Base-by-base conservation (phyloP, 2,888 invertebrate genomes). In the Cryptosula pallasiana region DNA sequence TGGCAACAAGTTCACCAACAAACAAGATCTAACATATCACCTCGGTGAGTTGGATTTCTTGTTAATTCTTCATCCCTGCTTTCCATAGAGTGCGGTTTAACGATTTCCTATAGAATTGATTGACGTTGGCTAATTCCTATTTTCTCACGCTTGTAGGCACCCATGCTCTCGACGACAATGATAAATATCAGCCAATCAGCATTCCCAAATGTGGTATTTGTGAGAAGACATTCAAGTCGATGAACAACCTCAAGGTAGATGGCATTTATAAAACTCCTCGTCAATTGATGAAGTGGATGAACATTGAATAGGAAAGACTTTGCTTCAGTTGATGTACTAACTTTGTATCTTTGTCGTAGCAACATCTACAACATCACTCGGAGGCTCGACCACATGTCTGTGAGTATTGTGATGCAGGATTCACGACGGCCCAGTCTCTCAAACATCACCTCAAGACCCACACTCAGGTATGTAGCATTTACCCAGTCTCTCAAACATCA, bases 321-420 rank as follows among this genome's bases (percentile, higher is more conserved):
- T n/a, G n/a, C n/a, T n/a, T n/a, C n/a, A n/a, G n/a, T n/a, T n/a
- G n/a, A n/a, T n/a, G n/a, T n/a, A n/a, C n/a, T n/a, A n/a, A n/a
- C n/a, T 13, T 45, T 13, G 45, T 45, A 20, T 45, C 20, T 45
- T 25, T 23, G 25, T 76, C 77, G 20, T 75, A 81, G 81, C 77
- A 81, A 77, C 86, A 86, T 75, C 74, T 86, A 72, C 75, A 83
- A 72, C 79, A 79, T 13, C 86, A 86, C 78, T 82, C 86, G 55
- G 83, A 85, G 75, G 79, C 83, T 34, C 82, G 87, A 27, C 86
- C 87, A 1, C 85, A 86, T 77, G 85, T 87, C 13, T 87, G 87
- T 78, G 81, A 84, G 73, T 81, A 81, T 73, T 87, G 87, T 79
- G 87, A 87, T 78, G 87, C 87, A 70, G 87, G 87, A 13, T 87